Conservation (phyloP, 2,888 invertebrate species). For the Parthenolecanium corni region DNA sequence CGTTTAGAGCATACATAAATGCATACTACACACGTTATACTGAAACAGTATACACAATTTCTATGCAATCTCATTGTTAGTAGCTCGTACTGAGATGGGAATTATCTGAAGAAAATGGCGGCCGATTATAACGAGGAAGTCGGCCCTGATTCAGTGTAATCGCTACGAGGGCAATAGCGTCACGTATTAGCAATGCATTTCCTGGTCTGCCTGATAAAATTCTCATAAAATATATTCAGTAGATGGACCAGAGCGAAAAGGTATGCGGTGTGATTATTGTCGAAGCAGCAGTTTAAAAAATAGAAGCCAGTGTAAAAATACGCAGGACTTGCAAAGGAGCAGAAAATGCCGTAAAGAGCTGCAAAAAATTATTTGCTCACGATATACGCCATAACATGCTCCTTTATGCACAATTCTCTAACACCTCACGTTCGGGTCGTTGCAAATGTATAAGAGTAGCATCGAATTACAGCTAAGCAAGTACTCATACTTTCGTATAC, state of each 20-base stretch:
- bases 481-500: no score
- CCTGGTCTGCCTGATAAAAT: slow-evolving; percentile 5
- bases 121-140: neutral
- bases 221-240: neutral
- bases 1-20: neutral
- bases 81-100: neutral
- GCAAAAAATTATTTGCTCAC: neutral
- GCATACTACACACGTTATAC: neutral
- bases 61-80: no score
- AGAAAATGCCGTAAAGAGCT: neutral
- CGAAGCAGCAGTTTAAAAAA: no score
- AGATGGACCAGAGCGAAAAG: slow-evolving; percentile 2
- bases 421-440: slow-evolving; percentile 4
- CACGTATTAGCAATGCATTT: slow-evolving; percentile 19
- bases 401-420: slow-evolving; percentile 13
- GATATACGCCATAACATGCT: slow-evolving; percentile 1
- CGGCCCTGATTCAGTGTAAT: neutral
- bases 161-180: slow-evolving; percentile 8
- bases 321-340: neutral
- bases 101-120: neutral
- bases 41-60: neutral
- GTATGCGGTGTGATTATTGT: neutral
- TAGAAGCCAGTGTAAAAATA: no score
- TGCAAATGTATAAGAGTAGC: neutral
- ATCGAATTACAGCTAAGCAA: neutral